Evolutionary conservation across 1,140 invertebrate species (phyloP).

Genomic region (Drosophila tropicalis): DNA sequence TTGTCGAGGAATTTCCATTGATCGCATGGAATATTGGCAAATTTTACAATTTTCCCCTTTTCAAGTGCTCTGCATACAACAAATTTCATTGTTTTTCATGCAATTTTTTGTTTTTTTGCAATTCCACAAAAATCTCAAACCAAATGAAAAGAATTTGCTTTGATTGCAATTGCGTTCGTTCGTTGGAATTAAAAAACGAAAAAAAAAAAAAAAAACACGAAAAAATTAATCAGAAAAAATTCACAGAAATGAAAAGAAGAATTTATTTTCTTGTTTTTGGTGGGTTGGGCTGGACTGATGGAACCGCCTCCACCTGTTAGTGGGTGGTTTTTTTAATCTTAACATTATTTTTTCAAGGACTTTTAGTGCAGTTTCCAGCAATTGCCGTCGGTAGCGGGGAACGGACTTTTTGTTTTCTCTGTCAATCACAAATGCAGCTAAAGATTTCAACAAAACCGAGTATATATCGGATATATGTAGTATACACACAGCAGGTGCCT

Average conservation of each 20-base stretch:
- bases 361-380: constrained; percentile 24
- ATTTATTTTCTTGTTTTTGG: constrained; percentile 8
- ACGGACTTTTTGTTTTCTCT: not conserved
- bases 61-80: not conserved
- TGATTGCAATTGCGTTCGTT: constrained; percentile 46
- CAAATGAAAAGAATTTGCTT: constrained; percentile 27
- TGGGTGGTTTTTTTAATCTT: constrained; percentile 58
- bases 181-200: constrained; percentile 18
- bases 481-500: not conserved
- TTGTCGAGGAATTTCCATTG: no score
- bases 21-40: not conserved
- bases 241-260: constrained; percentile 30
- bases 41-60: not conserved
- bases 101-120: not conserved
- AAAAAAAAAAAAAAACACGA: constrained; percentile 7
- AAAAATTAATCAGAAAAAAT: constrained; percentile 63
- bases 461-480: not conserved
- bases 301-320: constrained; percentile 43
- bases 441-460: not conserved
- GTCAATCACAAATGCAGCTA: not conserved
- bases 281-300: constrained; percentile 37
- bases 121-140: constrained; percentile 1
- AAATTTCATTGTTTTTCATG: not conserved
- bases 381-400: constrained; percentile 7
- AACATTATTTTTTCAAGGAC: constrained; percentile 3